A percentile compares a stretch with the other conserved stretches of the same genome.
Conservation (phyloP, 2,113 vertebrate species). For the Sinocyclocheilus rhinocerous region DNA sequence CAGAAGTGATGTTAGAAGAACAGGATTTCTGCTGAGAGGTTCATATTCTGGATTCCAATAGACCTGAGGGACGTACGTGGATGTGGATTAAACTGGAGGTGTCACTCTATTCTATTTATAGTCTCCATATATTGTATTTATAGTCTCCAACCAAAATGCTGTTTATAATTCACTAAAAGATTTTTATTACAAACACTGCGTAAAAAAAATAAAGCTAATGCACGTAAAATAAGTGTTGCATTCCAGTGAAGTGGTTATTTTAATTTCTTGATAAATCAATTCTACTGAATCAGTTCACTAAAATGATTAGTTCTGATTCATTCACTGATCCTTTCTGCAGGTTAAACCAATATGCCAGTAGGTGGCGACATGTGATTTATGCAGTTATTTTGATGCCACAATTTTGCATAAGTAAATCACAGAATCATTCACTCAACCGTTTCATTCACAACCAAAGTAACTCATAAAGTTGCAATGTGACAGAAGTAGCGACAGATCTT, state of each 20-base stretch:
- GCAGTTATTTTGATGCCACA: neutral
- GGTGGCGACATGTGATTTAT: neutral
- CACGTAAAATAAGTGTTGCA: too few species aligned
- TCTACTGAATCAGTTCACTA: neutral
- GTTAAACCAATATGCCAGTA: neutral
- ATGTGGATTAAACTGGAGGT: neutral
- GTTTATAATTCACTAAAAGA: neutral
- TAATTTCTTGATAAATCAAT: neutral
- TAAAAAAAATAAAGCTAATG: neutral
- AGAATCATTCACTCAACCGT: neutral
- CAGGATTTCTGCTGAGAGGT: conserved; percentile 11
- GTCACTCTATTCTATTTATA: neutral
- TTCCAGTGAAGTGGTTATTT: neutral
- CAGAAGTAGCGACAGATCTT: neutral
- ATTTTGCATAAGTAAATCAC: neutral
- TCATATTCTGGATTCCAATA: neutral
- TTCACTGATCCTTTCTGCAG: neutral
- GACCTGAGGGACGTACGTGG: neutral
- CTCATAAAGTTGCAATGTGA: neutral
- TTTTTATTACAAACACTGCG: neutral
- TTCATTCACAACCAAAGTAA: neutral
- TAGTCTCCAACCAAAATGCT: neutral
- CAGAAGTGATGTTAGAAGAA: neutral
- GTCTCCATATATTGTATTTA: neutral
- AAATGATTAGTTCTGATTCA: neutral